Evolutionary conservation across 1,140 invertebrate genomes (phyloP), one percentile per base, ranked within the genome.

Genomic region (Drosophila micromelanica): DNA sequence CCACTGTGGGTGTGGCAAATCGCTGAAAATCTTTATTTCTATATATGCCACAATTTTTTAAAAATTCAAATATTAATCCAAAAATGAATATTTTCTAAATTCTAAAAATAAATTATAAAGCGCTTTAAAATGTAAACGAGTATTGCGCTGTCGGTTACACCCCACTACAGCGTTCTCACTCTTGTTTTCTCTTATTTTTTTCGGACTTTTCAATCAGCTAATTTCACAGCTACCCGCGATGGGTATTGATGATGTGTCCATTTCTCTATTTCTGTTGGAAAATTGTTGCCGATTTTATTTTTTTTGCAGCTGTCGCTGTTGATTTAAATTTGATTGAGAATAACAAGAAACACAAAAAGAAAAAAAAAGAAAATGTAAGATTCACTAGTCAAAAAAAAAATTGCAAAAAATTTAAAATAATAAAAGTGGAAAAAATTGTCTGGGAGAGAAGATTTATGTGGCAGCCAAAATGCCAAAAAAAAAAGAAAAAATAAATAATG

Each of bases 401-500:
- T 4, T 23, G 2, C 20, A 23, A 23, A 23, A 23, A 23, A 23
- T 23, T 11, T 6, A 23, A 27, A 27, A 27, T 27, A 27, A 20
- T 2, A 3, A 7, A 6, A 13, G 27, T 4, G 6, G n/a, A 51
- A 49, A 30, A 49, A 54, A 48, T 54, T 40, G 56, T 61, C 46
- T 57, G 61, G 30, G 23, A 27, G 27, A 27, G 40, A 48, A 73
- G 69, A 76, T 76, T 76, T 73, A 76, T 76, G 73, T 32, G 73
- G 27, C 73, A 72, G 73, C 52, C 72, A 63, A 43, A 46, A 70
- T 70, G 63, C 40, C 42, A 54, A 43, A 54, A 43, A 64, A 52
- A 35, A 35, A 8, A 49, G 49, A 43, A 54, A 43, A 64, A 52
- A 35, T 9, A 8, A 49, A 77, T 76, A 77, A 80, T 85, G 80